phyloP scores from a whole-genome alignment of 2,113 vertebrate species.

The Garra rufa region DNA sequence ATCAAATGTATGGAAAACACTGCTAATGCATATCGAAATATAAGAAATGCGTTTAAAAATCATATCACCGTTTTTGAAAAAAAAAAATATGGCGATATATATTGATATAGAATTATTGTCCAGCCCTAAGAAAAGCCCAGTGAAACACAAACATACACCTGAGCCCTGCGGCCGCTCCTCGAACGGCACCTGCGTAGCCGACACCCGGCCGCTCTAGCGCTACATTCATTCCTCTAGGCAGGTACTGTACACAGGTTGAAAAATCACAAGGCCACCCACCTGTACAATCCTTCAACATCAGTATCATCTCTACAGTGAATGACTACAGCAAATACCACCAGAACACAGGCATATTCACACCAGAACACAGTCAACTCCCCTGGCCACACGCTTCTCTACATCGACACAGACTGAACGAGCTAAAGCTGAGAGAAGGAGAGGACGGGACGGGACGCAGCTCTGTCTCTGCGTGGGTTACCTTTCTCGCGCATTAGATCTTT shows the following conservation, averaged over 20 bases:
- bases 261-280: not conserved
- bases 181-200: conserved; percentile 74
- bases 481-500: conserved; percentile 99
- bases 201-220: not conserved
- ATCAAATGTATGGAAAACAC: no score
- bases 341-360: not conserved
- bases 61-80: no score
- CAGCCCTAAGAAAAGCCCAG: no score
- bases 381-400: not conserved
- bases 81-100: no score
- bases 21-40: no score
- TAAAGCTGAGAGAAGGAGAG: conserved; percentile 35
- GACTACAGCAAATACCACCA: not conserved
- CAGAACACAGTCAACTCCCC: not conserved
- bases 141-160: conserved; percentile 92
- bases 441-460: conserved; percentile 46
- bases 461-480: conserved; percentile 81
- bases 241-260: conserved; percentile 1
- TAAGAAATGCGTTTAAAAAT: no score
- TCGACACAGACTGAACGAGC: not conserved
- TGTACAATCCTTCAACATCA: not conserved
- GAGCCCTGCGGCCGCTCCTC: conserved; percentile 72
- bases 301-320: not conserved
- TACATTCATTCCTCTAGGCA: conserved; percentile 78
- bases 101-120: no score